These are phyloP conservation scores for Dendroctonus ponderosae DNA, from an alignment of 1,140 invertebrate species.

Conservation along the genomic window DNA sequence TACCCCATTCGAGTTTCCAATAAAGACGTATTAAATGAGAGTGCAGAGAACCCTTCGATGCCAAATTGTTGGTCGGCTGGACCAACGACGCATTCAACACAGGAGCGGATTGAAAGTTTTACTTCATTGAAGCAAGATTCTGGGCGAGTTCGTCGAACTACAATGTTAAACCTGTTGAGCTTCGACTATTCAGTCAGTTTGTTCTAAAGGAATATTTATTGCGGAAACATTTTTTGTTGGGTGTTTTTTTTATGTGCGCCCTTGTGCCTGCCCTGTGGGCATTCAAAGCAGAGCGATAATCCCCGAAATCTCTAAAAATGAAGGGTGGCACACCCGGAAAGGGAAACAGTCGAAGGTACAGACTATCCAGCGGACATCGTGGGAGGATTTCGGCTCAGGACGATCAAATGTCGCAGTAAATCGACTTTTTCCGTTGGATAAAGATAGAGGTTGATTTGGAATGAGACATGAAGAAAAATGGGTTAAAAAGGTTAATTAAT, in stretches of 20 bases:
- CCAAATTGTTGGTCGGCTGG: slow-evolving; percentile 19
- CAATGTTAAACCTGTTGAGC: no score
- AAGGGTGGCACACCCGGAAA: slow-evolving; percentile 32
- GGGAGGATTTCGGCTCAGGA: slow-evolving; percentile 5
- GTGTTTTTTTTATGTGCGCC: not conserved
- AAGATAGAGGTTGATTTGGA: no score
- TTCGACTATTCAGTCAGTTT: not conserved
- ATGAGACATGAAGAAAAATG: no score
- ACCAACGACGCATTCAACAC: slow-evolving; percentile 3
- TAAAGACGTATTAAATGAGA: slow-evolving; percentile 34
- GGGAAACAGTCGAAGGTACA: slow-evolving; percentile 30
- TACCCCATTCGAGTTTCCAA: slow-evolving; percentile 24
- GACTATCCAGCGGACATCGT: slow-evolving; percentile 16
- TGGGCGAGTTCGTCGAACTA: not conserved
- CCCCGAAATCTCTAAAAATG: slow-evolving; percentile 31
- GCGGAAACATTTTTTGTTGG: not conserved
- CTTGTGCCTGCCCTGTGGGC: slow-evolving; percentile 3
- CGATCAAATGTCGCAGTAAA: not conserved
- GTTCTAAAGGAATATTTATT: not conserved
- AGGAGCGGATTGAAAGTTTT: no score
- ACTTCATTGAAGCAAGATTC: not conserved
- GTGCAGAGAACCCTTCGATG: slow-evolving; percentile 26
- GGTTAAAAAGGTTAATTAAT: no score
- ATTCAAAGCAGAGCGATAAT: slow-evolving; percentile 20
- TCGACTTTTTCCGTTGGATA: no score